These are phyloP conservation scores for Pseudomugil gertrudae DNA, from an alignment of 2,797 vertebrate genomes.

Conservation along the genomic window DNA sequence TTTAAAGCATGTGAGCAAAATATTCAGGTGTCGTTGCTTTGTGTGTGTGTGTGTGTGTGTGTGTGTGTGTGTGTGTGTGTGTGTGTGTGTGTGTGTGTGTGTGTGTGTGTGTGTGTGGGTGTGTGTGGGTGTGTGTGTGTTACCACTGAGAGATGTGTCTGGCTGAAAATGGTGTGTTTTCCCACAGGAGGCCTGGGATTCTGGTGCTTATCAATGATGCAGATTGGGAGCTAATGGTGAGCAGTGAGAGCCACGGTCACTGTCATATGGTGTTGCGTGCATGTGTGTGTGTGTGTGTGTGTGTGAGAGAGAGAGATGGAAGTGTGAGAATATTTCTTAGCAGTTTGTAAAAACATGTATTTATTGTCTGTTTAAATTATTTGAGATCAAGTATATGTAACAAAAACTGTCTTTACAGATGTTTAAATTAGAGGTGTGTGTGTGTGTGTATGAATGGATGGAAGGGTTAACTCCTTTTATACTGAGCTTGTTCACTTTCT, in stretches of 20 bases:
- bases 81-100: not conserved
- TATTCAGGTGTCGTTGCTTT: not conserved
- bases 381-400: not conserved
- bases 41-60: not conserved
- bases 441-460: not conserved
- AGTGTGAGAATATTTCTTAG: not conserved
- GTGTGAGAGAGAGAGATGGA: too few relatives aligned
- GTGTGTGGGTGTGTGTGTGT: constrained; percentile 9
- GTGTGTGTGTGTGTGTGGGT: not conserved
- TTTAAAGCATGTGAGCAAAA: too few relatives aligned
- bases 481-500: constrained; percentile 27
- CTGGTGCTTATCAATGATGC: constrained; percentile 97
- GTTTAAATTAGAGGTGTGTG: constrained; percentile 9
- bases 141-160: constrained; percentile 36
- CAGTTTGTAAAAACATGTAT: not conserved
- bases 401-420: constrained; percentile 5
- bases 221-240: constrained; percentile 99
- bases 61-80: not conserved
- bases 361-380: constrained; percentile 4
- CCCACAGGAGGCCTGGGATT: constrained; percentile 93
- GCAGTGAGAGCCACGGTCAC: constrained; percentile 66
- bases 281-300: constrained; percentile 4
- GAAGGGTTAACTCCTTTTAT: constrained; percentile 29
- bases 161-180: constrained; percentile 51
- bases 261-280: constrained; percentile 32